These are phyloP conservation scores for Leptura quadrifasciata DNA, from an alignment of 2,888 invertebrate species.

Conservation along the genomic window DNA sequence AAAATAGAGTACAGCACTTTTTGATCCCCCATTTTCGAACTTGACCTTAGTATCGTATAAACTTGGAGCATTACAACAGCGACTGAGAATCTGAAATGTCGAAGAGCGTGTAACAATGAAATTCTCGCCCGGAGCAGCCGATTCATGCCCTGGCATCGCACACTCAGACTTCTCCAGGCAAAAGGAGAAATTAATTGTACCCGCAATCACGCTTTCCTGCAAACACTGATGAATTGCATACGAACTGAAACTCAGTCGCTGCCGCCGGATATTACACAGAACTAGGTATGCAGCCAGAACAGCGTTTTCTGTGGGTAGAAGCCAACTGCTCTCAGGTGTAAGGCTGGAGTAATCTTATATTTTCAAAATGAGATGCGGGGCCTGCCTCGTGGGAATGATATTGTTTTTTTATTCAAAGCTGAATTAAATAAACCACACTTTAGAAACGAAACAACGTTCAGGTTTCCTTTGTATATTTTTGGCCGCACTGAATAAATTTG, in stretches of 20 bases:
- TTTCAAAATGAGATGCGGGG: background rate
- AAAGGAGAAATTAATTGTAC: conserved; percentile 57
- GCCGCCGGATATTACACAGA: conserved; percentile 42
- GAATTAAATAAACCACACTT: background rate
- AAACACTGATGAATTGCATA: conserved; percentile 59
- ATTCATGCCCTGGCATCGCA: conserved; percentile 29
- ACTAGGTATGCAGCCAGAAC: conserved; percentile 28
- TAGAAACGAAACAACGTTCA: background rate
- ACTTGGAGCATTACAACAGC: background rate
- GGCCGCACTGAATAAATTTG: background rate
- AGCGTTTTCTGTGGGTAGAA: conserved; percentile 23
- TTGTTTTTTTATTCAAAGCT: background rate
- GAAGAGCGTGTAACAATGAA: conserved; percentile 38
- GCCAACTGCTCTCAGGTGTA: conserved; percentile 23
- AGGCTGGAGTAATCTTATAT: background rate
- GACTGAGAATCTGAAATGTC: conserved; percentile 17
- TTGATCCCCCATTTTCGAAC: background rate
- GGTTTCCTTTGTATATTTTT: background rate
- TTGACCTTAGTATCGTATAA: conserved; percentile 24
- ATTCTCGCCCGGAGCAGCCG: conserved; percentile 26
- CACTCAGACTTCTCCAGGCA: conserved; percentile 40
- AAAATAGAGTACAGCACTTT: background rate
- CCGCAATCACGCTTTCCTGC: conserved; percentile 57
- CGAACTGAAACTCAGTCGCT: conserved; percentile 51
- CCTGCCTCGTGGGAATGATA: background rate